These are phyloP conservation scores for Hyperoplus lanceolatus DNA, from an alignment of 2,797 vertebrate species.

Conservation along the genomic window DNA sequence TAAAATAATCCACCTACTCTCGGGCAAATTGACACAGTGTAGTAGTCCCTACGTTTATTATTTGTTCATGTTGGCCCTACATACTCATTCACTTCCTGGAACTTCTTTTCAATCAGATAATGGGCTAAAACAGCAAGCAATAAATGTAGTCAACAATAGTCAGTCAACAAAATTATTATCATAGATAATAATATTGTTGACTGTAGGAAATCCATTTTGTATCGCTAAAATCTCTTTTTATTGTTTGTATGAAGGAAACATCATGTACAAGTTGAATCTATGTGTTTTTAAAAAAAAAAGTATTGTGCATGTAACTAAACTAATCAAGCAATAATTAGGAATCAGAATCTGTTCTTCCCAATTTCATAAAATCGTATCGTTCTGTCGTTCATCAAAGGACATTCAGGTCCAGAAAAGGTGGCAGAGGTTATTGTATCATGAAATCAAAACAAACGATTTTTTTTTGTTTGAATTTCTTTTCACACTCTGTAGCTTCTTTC, in stretches of 20 bases:
- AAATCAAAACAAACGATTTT: constrained; percentile 65
- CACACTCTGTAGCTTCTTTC: constrained; percentile 50
- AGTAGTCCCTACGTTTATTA: constrained; percentile 30
- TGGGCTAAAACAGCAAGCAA: not conserved
- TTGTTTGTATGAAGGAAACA: not conserved
- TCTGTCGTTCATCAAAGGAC: constrained; percentile 28
- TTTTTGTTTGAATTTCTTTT: constrained; percentile 57
- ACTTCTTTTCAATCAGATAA: constrained; percentile 18
- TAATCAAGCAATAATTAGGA: not conserved
- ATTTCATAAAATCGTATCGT: constrained; percentile 20
- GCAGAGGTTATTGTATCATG: constrained; percentile 48
- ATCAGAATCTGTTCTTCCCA: constrained; percentile 1
- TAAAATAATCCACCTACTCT: constrained; percentile 69
- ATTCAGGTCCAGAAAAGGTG: constrained; percentile 15
- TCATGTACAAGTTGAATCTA: too few species aligned
- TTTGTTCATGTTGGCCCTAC: constrained; percentile 58
- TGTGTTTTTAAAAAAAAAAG: too few species aligned
- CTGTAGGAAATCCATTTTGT: not conserved
- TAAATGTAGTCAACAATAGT: not conserved
- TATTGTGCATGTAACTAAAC: not conserved
- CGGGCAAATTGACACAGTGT: constrained; percentile 50
- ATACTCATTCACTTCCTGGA: constrained; percentile 17
- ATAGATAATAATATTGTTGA: not conserved
- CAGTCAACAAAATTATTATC: too few species aligned
- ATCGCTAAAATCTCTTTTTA: not conserved